phyloP scores from a whole-genome alignment of 2,797 vertebrate genomes.

The Xerus rutilus region DNA sequence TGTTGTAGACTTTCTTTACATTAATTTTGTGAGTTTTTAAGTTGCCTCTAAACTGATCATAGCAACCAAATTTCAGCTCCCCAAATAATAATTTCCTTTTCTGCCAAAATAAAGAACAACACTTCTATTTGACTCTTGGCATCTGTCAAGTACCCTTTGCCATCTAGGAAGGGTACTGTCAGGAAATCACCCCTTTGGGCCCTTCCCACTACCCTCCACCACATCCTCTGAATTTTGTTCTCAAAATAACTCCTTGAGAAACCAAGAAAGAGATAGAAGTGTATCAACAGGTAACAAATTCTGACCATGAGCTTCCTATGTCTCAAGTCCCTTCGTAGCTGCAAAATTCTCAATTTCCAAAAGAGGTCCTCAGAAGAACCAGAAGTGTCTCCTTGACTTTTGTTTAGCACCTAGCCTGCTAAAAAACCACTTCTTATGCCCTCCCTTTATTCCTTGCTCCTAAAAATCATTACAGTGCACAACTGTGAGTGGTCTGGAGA shows the following conservation, averaged over 20 bases:
- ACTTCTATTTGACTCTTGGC: neutral
- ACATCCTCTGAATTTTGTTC: neutral
- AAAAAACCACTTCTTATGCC: neutral
- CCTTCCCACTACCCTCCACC: neutral
- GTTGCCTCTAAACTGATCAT: neutral
- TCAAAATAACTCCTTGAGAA: neutral
- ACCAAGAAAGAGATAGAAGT: neutral
- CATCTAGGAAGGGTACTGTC: neutral
- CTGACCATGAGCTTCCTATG: neutral
- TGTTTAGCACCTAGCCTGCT: neutral
- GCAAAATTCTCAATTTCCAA: neutral
- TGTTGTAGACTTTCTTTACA: neutral
- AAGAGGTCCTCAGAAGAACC: neutral
- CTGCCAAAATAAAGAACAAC: neutral
- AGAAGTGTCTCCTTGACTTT: neutral
- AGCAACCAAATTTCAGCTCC: neutral
- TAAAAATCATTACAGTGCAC: no score
- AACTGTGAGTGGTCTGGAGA: neutral
- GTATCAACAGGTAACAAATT: neutral
- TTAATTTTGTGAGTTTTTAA: neutral
- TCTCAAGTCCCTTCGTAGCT: neutral
- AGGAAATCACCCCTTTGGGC: neutral
- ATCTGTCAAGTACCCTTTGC: neutral
- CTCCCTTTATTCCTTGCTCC: neutral
- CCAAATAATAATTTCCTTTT: neutral